Evolutionary conservation across 2,888 invertebrate genomes (phyloP), one percentile per base, ranked within the genome.

Genomic region (Ryuthela nishihirai): DNA sequence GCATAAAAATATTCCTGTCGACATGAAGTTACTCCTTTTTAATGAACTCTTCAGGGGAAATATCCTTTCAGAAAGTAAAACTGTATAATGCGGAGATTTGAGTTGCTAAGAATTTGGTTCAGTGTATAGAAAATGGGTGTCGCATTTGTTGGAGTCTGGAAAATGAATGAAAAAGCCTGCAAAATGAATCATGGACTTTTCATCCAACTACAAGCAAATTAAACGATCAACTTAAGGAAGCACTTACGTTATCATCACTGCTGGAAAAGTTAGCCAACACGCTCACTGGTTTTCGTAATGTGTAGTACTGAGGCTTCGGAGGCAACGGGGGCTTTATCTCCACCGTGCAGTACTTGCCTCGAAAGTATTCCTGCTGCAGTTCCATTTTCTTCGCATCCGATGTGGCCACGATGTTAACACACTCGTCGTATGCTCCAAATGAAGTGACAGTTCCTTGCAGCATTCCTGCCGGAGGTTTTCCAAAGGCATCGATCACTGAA

Each of bases 401-500:
- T 42, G 34, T 46, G 9, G 54, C 62, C 3, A 56, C 38, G 20
- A 62, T 54, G 41, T 54, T 56, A n/a, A 62, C 53, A 29, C 62
- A 62, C 23, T 62, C 62, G 21, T 62, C 62, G 29, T 58, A 62
- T 9, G 56, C 58, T 5, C 62, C 62, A 25, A 62, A 62, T 2
- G 56, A 56, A 21, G 54, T 56, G 24, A 62, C 45, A 2, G 62
- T 62, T 2, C 62, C 62, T 17, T 56, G 53, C n/a, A 62, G 49
- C 62, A 62, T 62, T 5, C 62, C 62, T 9, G 62, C 58, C 1
- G 62, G 53, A 6, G 58, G 62, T 21, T 58, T 56, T 1, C 62
- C 62, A 36, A 50, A 56, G 5, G 62, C 62, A 21, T 62, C 62
- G n/a, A 62, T 62, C 62, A 62, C 62, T 62, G 49, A n/a, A n/a